phyloP scores from a whole-genome alignment of 2,888 invertebrate genomes.

The Agapostemon virescens region DNA sequence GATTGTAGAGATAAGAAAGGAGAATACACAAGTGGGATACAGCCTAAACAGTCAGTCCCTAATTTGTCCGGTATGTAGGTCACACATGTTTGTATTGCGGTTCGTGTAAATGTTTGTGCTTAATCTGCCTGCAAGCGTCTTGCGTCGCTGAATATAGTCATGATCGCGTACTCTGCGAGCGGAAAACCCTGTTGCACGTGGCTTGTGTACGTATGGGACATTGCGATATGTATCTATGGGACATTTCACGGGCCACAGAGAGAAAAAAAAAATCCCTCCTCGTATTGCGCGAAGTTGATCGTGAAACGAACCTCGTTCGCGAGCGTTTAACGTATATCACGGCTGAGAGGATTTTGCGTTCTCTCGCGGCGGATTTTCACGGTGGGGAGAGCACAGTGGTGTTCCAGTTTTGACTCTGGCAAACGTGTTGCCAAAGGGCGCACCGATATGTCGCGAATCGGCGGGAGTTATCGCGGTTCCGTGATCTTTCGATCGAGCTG shows the following conservation, averaged over 20 bases:
- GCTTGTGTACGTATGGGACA: no score
- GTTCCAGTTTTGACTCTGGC: neutral
- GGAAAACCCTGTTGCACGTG: neutral
- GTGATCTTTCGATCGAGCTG: slow-evolving; percentile 37
- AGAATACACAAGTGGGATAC: neutral
- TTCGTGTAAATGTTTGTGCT: neutral
- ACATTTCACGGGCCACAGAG: no score
- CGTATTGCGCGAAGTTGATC: neutral
- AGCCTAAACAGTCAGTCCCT: neutral
- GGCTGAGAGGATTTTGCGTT: no score
- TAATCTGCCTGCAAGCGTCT: neutral
- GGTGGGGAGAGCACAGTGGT: neutral
- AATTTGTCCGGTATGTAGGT: neutral
- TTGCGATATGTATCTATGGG: neutral
- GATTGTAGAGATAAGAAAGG: neutral
- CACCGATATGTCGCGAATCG: slow-evolving; percentile 19
- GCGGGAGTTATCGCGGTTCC: slow-evolving; percentile 27
- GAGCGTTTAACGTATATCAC: no score
- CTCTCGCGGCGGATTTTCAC: neutral
- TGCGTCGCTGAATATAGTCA: neutral
- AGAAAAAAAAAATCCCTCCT: no score
- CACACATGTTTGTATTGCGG: neutral
- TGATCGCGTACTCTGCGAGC: neutral
- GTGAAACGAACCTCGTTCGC: no score
- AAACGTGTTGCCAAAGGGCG: neutral